These are phyloP conservation scores for Sturnus vulgaris DNA, from an alignment of 2,113 vertebrate species.

Conservation along the genomic window DNA sequence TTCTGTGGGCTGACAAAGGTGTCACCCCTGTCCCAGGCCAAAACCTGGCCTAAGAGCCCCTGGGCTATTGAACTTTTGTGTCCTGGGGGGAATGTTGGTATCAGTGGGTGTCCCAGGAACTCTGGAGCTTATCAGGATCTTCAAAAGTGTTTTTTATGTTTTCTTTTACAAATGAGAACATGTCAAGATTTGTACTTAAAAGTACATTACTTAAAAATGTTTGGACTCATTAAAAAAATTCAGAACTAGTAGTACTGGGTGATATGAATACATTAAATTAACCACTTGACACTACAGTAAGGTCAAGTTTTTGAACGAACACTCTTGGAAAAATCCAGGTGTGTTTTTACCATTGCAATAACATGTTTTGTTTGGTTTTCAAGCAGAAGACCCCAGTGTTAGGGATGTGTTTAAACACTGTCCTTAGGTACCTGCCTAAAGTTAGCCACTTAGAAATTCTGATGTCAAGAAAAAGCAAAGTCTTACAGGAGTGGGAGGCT, in stretches of 20 bases:
- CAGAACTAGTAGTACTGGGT: not conserved
- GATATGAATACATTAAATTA: not conserved
- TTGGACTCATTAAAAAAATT: not conserved
- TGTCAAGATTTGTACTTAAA: not conserved
- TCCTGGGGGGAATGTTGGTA: not conserved
- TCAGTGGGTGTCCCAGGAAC: rapidly evolving
- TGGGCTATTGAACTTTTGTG: rapidly evolving
- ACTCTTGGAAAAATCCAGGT: not conserved
- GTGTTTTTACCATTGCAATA: not conserved
- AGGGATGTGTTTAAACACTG: not conserved
- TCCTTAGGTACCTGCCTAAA: not conserved
- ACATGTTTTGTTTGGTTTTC: not conserved
- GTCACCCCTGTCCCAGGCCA: not conserved
- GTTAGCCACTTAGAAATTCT: not conserved
- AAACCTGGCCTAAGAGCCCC: not conserved
- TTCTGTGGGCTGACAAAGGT: not conserved
- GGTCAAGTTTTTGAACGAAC: not conserved
- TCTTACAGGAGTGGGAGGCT: not conserved
- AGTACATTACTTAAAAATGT: not conserved
- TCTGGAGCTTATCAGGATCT: not conserved
- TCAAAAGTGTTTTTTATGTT: not conserved
- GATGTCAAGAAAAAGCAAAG: not conserved
- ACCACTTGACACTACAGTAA: not conserved
- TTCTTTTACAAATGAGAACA: not conserved
- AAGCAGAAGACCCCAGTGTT: not conserved